Evolutionary conservation across 2,888 invertebrate species (phyloP).

Genomic region (Dynastes grantii): DNA sequence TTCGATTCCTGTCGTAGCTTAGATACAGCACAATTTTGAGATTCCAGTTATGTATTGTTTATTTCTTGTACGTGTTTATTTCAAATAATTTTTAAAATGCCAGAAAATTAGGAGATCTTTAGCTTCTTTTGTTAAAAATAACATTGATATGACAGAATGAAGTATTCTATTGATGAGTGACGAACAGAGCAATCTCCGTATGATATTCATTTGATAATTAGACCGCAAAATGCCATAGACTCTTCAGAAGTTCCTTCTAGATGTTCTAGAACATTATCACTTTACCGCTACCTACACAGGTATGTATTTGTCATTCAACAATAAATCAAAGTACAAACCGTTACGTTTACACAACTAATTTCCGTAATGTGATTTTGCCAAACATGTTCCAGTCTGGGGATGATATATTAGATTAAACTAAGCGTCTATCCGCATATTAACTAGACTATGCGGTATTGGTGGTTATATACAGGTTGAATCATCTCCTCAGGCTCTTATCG

Average conservation of each 20-base stretch:
- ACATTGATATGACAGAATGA: too few species aligned
- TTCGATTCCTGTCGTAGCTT: too few species aligned
- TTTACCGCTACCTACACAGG: not conserved
- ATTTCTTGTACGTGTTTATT: too few species aligned
- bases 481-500: not conserved
- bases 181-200: too few species aligned
- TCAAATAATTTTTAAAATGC: too few species aligned
- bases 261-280: not conserved
- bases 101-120: too few species aligned
- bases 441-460: not conserved
- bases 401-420: constrained; percentile 40
- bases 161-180: too few species aligned
- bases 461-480: not conserved
- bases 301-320: constrained; percentile 22
- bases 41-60: too few species aligned
- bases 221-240: not conserved
- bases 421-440: constrained; percentile 27
- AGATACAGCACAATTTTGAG: too few species aligned
- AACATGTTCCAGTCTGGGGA: constrained; percentile 28
- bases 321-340: constrained; percentile 37
- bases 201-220: too few species aligned
- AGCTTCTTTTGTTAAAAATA: too few species aligned
- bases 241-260: not conserved
- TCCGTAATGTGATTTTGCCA: constrained; percentile 25
- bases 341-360: constrained; percentile 42